Evolutionary conservation across 1,140 invertebrate genomes (phyloP).

Genomic region (Drosophila bocqueti): DNA sequence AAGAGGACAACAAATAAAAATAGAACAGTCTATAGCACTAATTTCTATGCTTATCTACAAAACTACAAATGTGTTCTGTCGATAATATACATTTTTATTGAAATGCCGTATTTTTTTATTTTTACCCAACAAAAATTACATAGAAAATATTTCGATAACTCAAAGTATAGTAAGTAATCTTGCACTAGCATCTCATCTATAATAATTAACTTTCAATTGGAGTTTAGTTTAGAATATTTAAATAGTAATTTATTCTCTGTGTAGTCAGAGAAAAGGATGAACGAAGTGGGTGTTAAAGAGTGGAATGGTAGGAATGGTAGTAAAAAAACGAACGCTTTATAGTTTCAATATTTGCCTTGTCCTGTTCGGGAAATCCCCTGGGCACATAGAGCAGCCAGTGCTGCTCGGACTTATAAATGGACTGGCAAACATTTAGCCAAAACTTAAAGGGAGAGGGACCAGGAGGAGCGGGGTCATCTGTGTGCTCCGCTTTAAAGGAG

Average conservation of each 20-base stretch:
- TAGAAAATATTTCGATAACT: no score
- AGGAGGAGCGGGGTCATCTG: background rate
- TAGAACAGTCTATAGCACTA: background rate
- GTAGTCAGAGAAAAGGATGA: background rate
- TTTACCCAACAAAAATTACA: no score
- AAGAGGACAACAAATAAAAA: no score
- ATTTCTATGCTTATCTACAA: background rate
- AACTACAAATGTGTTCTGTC: no score
- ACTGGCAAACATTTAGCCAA: slow-evolving; percentile 55
- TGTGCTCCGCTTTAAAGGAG: slow-evolving; percentile 33
- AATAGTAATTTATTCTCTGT: background rate
- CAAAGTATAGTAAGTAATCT: no score
- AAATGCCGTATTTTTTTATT: no score
- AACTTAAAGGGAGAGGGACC: slow-evolving; percentile 23
- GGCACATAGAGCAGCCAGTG: slow-evolving; percentile 52
- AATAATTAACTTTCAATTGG: no score
- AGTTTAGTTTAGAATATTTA: no score
- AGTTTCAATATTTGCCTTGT: slow-evolving; percentile 69
- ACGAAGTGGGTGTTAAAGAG: background rate
- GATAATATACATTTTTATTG: no score
- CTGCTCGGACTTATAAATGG: slow-evolving; percentile 62
- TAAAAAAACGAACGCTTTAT: slow-evolving; percentile 50
- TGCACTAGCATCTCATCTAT: no score
- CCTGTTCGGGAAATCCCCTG: slow-evolving; percentile 52
- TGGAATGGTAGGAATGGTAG: background rate